phyloP scores from a whole-genome alignment of 2,888 invertebrate species.

The Drosophila leonis region DNA sequence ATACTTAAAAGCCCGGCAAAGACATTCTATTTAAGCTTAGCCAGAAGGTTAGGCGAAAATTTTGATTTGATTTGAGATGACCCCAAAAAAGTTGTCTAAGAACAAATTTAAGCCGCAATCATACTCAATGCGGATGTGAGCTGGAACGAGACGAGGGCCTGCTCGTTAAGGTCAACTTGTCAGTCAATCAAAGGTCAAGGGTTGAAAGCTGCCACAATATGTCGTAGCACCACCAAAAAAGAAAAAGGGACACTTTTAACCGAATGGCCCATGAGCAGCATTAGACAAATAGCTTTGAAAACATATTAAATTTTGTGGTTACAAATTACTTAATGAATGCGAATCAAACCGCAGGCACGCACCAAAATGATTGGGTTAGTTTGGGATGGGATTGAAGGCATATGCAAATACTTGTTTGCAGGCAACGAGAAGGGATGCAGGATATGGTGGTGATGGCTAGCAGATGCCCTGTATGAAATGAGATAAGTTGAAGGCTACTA shows the following conservation, averaged over 20 bases:
- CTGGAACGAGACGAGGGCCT: slow-evolving; percentile 12
- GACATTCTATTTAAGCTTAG: slow-evolving; percentile 4
- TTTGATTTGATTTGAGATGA: slow-evolving; percentile 52
- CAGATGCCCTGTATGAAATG: neutral
- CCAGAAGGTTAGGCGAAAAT: slow-evolving; percentile 20
- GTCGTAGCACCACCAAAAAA: neutral
- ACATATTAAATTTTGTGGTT: slow-evolving; percentile 76
- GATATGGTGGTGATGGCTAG: neutral
- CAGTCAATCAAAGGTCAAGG: slow-evolving; percentile 80
- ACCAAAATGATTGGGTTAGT: slow-evolving; percentile 10
- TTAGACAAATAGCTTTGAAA: slow-evolving; percentile 70
- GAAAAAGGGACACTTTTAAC: slow-evolving; percentile 51
- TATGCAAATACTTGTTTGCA: slow-evolving; percentile 49
- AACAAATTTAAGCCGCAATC: slow-evolving; percentile 71
- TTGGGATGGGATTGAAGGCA: slow-evolving; percentile 18
- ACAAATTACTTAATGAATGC: slow-evolving; percentile 76
- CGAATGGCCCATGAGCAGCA: slow-evolving; percentile 52
- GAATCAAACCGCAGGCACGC: slow-evolving; percentile 50
- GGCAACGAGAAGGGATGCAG: neutral
- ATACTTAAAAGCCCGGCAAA: slow-evolving; percentile 57
- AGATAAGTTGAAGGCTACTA: neutral
- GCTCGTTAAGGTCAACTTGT: slow-evolving; percentile 73
- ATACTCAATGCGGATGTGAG: slow-evolving; percentile 42
- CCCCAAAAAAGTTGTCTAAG: slow-evolving; percentile 52
- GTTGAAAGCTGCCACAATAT: slow-evolving; percentile 28